These are phyloP conservation scores for Leptinotarsa rubiginosa DNA, from an alignment of 2,888 invertebrate species.

Conservation along the genomic window DNA sequence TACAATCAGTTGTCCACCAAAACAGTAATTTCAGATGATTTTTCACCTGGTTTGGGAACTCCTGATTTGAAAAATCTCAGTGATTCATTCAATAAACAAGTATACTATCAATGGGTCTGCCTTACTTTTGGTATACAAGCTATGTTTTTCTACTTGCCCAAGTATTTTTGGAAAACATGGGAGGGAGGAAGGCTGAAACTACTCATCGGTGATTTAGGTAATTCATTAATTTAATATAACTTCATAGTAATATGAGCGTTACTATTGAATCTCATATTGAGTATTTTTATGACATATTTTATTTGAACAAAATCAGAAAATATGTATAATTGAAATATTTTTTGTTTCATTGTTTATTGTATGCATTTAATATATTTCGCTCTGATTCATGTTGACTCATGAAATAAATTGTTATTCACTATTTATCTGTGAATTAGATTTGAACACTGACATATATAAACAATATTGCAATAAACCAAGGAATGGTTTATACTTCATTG, in stretches of 20 bases:
- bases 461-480: neutral
- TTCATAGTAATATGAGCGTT: too few species aligned
- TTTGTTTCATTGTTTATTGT: too few species aligned
- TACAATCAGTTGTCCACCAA: neutral
- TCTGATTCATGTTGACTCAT: too few species aligned
- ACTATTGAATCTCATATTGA: too few species aligned
- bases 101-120: conserved; percentile 81
- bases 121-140: conserved; percentile 77
- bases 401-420: too few species aligned
- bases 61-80: neutral
- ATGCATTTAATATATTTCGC: too few species aligned
- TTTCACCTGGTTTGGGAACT: conserved; percentile 42
- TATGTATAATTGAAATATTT: too few species aligned
- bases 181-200: conserved; percentile 75
- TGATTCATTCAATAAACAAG: conserved; percentile 70
- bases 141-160: conserved; percentile 75
- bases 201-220: conserved; percentile 73
- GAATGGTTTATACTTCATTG: neutral
- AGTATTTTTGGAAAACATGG: conserved; percentile 80
- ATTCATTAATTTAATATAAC: conserved; percentile 17
- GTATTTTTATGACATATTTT: too few species aligned
- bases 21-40: conserved; percentile 31
- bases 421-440: too few species aligned
- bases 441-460: neutral
- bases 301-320: too few species aligned